Conservation (phyloP, 2,113 vertebrate species). For the Forbesichthys papilliferus region DNA sequence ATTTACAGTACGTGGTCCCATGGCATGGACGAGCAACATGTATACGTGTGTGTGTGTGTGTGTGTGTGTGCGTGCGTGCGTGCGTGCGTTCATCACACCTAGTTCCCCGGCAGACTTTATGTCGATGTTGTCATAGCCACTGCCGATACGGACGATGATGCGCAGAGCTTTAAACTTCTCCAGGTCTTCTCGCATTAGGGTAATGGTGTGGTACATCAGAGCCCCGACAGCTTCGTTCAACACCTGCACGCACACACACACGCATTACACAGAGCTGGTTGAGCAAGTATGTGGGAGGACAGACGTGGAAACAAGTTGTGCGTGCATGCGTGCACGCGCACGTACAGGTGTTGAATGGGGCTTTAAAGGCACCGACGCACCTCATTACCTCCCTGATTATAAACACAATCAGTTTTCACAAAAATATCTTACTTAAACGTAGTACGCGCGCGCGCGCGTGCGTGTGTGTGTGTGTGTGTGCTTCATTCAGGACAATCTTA, state of each 20-base stretch:
- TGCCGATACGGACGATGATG: constrained; percentile 97
- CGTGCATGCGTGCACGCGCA: not conserved
- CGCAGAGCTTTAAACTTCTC: constrained; percentile 99
- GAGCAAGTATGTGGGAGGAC: no score
- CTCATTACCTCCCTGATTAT: no score
- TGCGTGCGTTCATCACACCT: constrained; percentile 75
- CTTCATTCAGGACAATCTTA: no score
- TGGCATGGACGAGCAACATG: no score
- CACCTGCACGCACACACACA: constrained; percentile 77
- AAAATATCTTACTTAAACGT: no score
- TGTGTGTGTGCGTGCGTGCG: constrained; percentile 2
- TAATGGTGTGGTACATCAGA: constrained; percentile 99
- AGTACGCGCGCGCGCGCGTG: no score
- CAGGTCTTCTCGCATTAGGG: constrained; percentile 95
- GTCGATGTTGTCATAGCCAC: constrained; percentile 98
- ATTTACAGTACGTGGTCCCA: no score
- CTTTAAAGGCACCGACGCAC: no score
- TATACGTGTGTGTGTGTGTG: constrained; percentile 10
- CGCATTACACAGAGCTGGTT: not conserved
- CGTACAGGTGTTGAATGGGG: not conserved
- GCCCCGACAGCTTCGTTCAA: constrained; percentile 98
- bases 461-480: no score
- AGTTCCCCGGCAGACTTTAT: constrained; percentile 97
- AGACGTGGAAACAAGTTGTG: not conserved
- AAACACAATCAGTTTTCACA: no score